Conservation (phyloP, 2,113 vertebrate genomes). For the Mesoclemmys tuberculata region DNA sequence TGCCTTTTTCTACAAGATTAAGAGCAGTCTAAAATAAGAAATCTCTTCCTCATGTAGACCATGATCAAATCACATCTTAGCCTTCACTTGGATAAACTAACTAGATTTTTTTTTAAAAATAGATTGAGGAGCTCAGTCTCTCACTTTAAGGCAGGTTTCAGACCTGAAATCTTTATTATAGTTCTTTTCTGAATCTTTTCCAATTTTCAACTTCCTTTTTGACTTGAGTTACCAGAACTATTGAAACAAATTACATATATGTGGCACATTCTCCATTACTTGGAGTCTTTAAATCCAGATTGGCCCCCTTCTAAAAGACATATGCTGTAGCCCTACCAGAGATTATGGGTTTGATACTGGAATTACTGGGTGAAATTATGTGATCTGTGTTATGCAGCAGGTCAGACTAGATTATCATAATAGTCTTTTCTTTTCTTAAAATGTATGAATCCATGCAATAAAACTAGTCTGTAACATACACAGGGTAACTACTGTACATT, state of each 20-base stretch:
- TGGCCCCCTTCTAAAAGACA: neutral
- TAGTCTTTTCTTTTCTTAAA: neutral
- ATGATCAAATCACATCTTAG: neutral
- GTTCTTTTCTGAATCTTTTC: neutral
- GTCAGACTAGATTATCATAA: neutral
- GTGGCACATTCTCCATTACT: neutral
- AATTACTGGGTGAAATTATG: neutral
- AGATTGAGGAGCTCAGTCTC: neutral
- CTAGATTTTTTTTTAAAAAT: neutral
- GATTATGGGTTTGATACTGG: neutral
- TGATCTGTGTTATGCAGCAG: neutral
- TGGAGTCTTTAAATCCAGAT: neutral
- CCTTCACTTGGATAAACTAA: neutral
- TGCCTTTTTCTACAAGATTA: neutral
- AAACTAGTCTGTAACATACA: neutral
- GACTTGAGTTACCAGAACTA: neutral
- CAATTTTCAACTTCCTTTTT: neutral
- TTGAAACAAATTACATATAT: neutral
- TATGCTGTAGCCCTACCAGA: neutral
- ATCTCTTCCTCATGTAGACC: neutral
- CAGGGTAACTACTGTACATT: neutral
- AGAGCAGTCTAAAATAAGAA: neutral
- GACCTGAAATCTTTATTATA: neutral
- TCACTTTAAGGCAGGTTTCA: neutral
- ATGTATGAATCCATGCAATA: neutral